A percentile compares a stretch with the other conserved stretches of the same genome.
Evolutionary conservation across 2,888 invertebrate species (phyloP).

Genomic region (Tipula confusa): DNA sequence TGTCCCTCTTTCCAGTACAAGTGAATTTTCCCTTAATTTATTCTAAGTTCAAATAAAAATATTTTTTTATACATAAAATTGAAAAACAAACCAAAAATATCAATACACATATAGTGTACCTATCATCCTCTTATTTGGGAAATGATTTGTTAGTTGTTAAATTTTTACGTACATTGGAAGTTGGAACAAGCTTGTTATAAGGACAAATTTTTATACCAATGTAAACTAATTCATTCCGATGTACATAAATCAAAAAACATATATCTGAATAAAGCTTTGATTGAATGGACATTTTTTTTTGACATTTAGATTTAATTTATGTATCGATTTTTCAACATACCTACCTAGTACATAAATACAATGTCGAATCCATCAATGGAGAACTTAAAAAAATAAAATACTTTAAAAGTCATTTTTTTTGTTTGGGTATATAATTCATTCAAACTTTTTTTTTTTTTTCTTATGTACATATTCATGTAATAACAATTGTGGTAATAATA

Average conservation of each 20-base stretch:
- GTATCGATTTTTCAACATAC: neutral
- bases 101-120: neutral
- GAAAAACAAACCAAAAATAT: neutral
- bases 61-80: neutral
- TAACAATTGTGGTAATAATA: neutral
- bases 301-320: neutral
- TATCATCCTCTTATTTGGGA: too few species aligned
- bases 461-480: neutral
- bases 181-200: too few species aligned
- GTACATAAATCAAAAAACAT: neutral
- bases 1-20: neutral
- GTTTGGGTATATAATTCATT: neutral
- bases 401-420: neutral
- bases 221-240: too few species aligned
- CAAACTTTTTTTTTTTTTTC: neutral
- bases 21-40: neutral
- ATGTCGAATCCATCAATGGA: neutral
- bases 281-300: neutral
- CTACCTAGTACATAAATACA: neutral
- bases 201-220: too few species aligned
- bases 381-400: neutral
- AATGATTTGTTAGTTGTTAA: too few species aligned
- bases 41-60: neutral
- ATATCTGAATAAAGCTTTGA: neutral
- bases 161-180: too few species aligned